phyloP scores from a whole-genome alignment of 2,797 vertebrate species.

The Gobio occitaniae region DNA sequence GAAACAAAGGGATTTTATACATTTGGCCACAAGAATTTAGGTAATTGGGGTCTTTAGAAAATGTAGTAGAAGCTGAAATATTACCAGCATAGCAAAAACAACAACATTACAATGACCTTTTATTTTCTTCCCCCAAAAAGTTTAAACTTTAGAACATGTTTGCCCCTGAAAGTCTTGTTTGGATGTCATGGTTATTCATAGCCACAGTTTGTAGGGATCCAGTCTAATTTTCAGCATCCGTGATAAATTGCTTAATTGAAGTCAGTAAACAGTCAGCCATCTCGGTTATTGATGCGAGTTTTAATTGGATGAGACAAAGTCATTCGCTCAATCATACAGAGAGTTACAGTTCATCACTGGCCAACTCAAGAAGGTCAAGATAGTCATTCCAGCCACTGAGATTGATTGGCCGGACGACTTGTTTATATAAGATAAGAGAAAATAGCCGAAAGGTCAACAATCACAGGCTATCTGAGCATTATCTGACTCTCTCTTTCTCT shows the following conservation, averaged over 20 bases:
- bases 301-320: conserved; percentile 53
- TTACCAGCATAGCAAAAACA: neutral
- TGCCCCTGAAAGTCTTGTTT: neutral
- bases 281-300: conserved; percentile 37
- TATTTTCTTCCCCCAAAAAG: neutral
- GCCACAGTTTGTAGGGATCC: neutral
- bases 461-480: conserved; percentile 65
- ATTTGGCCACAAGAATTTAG: neutral
- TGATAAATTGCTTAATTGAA: conserved; percentile 36
- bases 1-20: neutral
- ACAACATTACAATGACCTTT: neutral
- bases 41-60: neutral
- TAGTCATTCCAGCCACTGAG: conserved; percentile 46
- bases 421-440: conserved; percentile 77
- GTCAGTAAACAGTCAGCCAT: conserved; percentile 44
- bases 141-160: neutral
- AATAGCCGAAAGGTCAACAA: conserved; percentile 71
- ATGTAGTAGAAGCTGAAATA: neutral
- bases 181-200: neutral
- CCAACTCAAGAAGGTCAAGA: conserved; percentile 42
- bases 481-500: conserved; percentile 59
- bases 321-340: conserved; percentile 33
- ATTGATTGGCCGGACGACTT: conserved; percentile 60
- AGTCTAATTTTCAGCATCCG: neutral
- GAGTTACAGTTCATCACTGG: conserved; percentile 45